These are phyloP conservation scores for Bombus picipes DNA, from an alignment of 1,140 invertebrate genomes.

Conservation along the genomic window DNA sequence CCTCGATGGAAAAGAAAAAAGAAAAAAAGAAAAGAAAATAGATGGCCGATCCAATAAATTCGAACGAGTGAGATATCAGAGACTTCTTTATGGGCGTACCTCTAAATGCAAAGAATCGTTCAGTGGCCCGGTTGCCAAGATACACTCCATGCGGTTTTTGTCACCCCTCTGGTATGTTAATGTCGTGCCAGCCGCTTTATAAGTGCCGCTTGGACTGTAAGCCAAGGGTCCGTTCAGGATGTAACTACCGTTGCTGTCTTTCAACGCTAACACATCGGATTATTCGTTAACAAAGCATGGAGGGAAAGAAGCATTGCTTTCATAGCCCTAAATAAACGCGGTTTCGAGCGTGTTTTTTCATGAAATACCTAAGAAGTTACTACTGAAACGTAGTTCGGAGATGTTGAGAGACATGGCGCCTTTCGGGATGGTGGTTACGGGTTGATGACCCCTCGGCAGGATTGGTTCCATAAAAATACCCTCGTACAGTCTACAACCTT, in stretches of 20 bases:
- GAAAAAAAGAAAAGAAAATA: too few species aligned
- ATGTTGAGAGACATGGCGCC: constrained; percentile 96
- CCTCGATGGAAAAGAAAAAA: background rate
- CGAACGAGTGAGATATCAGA: constrained; percentile 16
- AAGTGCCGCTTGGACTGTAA: constrained; percentile 89
- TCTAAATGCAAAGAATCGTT: constrained; percentile 91
- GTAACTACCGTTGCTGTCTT: constrained; percentile 84
- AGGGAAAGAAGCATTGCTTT: background rate
- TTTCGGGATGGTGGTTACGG: constrained; percentile 92
- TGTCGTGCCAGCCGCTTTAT: constrained; percentile 90
- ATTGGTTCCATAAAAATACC: constrained; percentile 93
- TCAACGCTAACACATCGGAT: constrained; percentile 85
- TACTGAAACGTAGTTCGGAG: constrained; percentile 91
- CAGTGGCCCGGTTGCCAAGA: constrained; percentile 90
- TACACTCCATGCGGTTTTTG: constrained; percentile 83
- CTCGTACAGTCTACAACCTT: constrained; percentile 83
- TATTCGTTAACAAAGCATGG: constrained; percentile 42
- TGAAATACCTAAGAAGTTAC: constrained; percentile 92
- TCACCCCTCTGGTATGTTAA: constrained; percentile 90
- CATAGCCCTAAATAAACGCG: background rate
- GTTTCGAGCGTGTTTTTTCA: background rate
- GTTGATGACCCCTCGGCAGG: constrained; percentile 91
- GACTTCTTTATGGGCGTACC: constrained; percentile 82
- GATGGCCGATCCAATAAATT: constrained; percentile 13
- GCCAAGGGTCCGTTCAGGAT: constrained; percentile 87